Evolutionary conservation across 2,797 vertebrate species (phyloP), one percentile per base, ranked within the genome.

Genomic region (Rhodeus uyekii): DNA sequence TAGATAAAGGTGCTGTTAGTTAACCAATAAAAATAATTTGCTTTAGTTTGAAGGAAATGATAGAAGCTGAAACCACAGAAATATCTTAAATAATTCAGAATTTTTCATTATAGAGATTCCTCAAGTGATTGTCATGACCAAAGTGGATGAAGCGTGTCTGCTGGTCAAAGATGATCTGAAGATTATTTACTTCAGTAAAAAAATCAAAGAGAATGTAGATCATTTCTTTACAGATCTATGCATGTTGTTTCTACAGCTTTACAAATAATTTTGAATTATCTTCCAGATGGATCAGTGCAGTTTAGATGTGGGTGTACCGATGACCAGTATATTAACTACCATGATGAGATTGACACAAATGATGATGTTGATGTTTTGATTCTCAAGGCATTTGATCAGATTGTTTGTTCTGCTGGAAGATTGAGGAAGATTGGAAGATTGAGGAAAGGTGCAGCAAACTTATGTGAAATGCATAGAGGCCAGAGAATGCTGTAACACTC

Each of bases 201-300:
- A 34, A 34, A 53, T 82, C 44, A 63, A 81, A 60, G 76, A 87
- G 29, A 36, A 60, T 83, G 89, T 88, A 82, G 78, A 42, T 8
- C 36, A 42, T 19, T 5, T 6, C 7, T 50, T 2, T 65, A 19
- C 24, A 34, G 58, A 22, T 29, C 16, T 9, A 34, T 50, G n/a
- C n/a, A 46, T 46, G 13, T 46, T 46, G 13, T 18, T 48, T 48
- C 18, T 2, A 48, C 5, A 34, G 8, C 22, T 72, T 50, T 22
- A 14, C 10, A 32, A 22, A 1, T 9, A 53, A 50, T 34, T 72
- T 34, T 19, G 1, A 0, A 34, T 50, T 34, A 1, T 75, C 8
- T 42, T 36, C 27, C 34, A 84, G 83, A 80, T 84, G 34, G n/a
- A 80, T n/a, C n/a, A n/a, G n/a, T n/a, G n/a, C n/a, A n/a, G n/a